Percentiles rank a stretch among this genome's conserved stretches.
phyloP scores from a whole-genome alignment of 1,140 invertebrate genomes.

The Drosophila repleta region DNA sequence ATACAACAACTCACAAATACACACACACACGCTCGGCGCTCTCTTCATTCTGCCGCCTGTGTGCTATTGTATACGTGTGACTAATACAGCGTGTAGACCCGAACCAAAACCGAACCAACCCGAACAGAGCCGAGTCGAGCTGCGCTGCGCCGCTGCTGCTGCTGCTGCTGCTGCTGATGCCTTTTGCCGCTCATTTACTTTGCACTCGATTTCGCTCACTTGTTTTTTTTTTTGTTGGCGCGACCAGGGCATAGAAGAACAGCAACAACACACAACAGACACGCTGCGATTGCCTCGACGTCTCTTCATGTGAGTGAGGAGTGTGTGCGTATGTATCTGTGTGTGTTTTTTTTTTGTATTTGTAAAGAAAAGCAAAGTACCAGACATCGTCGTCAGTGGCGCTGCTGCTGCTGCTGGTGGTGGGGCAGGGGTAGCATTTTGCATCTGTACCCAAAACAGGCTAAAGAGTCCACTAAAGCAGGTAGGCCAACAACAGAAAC shows the following conservation, averaged over 20 bases:
- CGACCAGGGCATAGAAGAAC: constrained; percentile 31
- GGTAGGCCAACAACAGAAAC: constrained; percentile 34
- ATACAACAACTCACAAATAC: constrained; percentile 16
- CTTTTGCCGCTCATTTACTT: constrained; percentile 56
- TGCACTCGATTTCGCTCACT: constrained; percentile 57
- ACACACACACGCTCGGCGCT: constrained; percentile 19
- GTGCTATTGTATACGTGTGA: constrained; percentile 32
- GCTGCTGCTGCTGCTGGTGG: constrained; percentile 3
- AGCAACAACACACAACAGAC: constrained; percentile 23
- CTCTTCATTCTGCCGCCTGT: constrained; percentile 51
- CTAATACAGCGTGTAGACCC: constrained; percentile 34
- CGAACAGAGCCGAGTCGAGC: constrained; percentile 5
- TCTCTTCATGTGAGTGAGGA: constrained; percentile 3
- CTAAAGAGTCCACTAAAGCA: constrained; percentile 41
- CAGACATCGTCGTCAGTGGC: constrained; percentile 28
- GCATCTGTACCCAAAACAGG: constrained; percentile 45
- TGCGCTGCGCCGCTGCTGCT: too few relatives aligned
- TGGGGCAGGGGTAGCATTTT: constrained; percentile 31
- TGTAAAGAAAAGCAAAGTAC: constrained; percentile 44
- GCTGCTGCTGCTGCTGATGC: constrained; percentile 23
- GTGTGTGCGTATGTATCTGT: not conserved
- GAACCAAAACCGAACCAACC: not conserved
- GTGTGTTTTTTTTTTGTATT: constrained; percentile 12
- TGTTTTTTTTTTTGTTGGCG: constrained; percentile 25
- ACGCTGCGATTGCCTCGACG: not conserved